Evolutionary conservation across 2,888 invertebrate genomes (phyloP).

Genomic region (Electrophaes corylata): DNA sequence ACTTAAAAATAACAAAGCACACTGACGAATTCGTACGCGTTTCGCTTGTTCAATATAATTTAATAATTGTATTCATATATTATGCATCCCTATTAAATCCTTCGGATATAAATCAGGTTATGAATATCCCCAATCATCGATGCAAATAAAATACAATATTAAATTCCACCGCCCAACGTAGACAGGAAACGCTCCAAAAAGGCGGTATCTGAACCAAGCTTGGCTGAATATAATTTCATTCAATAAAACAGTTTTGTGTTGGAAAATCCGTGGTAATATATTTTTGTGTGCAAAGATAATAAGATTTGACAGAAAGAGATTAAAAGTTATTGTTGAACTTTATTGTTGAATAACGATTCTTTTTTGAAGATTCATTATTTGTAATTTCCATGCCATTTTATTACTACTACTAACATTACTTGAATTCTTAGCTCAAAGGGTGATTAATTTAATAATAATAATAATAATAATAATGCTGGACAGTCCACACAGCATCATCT

Average conservation of each 20-base stretch:
- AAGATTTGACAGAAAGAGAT: conserved; percentile 22
- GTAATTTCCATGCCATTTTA: too few species aligned
- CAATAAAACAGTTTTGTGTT: conserved; percentile 45
- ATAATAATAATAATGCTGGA: too few species aligned
- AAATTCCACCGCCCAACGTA: conserved; percentile 13
- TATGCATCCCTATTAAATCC: neutral
- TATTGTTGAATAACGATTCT: too few species aligned
- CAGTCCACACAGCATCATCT: too few species aligned
- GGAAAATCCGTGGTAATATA: conserved; percentile 49
- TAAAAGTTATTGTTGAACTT: neutral
- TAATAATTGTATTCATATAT: neutral
- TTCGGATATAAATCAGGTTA: neutral
- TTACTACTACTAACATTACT: too few species aligned
- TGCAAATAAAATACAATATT: conserved; percentile 11
- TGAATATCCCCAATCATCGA: conserved; percentile 6
- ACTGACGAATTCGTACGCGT: too few species aligned
- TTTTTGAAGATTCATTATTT: too few species aligned
- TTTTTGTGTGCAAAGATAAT: conserved; percentile 34
- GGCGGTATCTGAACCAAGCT: conserved; percentile 10
- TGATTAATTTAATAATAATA: too few species aligned
- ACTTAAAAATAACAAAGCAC: too few species aligned
- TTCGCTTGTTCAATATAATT: neutral
- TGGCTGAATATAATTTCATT: conserved; percentile 53
- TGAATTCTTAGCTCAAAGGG: too few species aligned
- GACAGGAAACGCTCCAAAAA: conserved; percentile 11